These are phyloP conservation scores for Bubo scandiacus DNA, from an alignment of 2,113 vertebrate genomes.

Conservation along the genomic window DNA sequence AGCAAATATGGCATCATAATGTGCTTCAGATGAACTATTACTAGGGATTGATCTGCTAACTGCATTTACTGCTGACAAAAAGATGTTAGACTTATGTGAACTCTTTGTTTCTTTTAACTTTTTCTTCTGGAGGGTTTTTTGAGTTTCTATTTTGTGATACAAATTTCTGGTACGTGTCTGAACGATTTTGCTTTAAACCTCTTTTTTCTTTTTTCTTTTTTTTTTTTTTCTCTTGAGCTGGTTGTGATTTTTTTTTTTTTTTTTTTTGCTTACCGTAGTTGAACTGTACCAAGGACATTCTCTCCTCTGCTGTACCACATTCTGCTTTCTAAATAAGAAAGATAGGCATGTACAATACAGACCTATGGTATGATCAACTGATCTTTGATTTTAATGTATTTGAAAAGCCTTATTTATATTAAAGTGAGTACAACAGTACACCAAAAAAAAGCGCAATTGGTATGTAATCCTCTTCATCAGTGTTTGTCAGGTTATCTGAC, in stretches of 20 bases:
- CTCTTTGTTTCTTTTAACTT: background rate
- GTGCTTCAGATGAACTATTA: background rate
- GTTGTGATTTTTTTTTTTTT: background rate
- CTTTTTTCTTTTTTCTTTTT: background rate
- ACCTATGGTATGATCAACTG: background rate
- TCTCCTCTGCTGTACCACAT: background rate
- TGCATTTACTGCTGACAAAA: background rate
- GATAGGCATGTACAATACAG: background rate
- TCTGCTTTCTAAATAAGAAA: background rate
- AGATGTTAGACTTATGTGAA: background rate
- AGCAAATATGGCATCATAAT: background rate
- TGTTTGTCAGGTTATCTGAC: background rate
- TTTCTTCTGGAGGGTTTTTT: background rate
- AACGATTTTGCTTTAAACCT: background rate
- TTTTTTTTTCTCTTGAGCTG: background rate
- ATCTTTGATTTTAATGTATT: background rate
- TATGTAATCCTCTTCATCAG: background rate
- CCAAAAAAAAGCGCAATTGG: background rate
- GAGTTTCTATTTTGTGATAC: background rate
- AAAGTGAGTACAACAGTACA: background rate
- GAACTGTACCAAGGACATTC: background rate
- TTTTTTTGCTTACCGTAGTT: accelerated
- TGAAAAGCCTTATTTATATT: background rate
- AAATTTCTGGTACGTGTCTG: background rate
- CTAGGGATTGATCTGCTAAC: background rate